Conservation (phyloP, 1,140 invertebrate genomes). For the Ceratosolen fusciceps region DNA sequence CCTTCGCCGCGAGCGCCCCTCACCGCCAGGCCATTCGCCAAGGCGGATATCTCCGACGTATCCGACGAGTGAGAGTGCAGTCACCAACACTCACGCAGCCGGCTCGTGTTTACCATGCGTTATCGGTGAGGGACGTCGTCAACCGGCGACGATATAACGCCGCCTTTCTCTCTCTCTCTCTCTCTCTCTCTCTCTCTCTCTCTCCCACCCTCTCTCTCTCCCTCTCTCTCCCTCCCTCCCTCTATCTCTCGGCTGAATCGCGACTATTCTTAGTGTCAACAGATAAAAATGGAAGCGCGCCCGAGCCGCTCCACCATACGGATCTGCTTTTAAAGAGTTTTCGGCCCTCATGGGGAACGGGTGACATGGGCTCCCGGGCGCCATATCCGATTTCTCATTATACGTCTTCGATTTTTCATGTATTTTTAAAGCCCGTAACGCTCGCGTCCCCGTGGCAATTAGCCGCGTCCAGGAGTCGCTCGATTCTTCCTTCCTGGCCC, state of each 20-base stretch:
- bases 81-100: neutral
- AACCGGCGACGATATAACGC: constrained; percentile 16
- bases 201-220: no score
- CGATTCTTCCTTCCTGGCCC: no score
- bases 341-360: neutral
- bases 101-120: neutral
- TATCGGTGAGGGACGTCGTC: constrained; percentile 1
- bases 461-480: neutral
- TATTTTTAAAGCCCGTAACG: neutral
- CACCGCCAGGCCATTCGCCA: no score
- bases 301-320: neutral
- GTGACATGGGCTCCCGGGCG: no score
- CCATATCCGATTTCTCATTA: constrained; percentile 18
- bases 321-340: constrained; percentile 21
- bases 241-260: constrained; percentile 14
- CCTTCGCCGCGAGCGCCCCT: no score
- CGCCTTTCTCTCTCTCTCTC: constrained; percentile 4
- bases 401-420: neutral
- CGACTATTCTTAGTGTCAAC: constrained; percentile 45
- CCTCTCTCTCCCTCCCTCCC: no score
- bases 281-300: constrained; percentile 36
- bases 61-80: neutral
- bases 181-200: no score
- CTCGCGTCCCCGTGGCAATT: neutral
- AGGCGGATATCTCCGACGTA: neutral